Percentiles rank a stretch among this genome's conserved stretches.
Conservation (phyloP, 2,113 vertebrate species). For the Brachyhypopomus occidentalis region DNA sequence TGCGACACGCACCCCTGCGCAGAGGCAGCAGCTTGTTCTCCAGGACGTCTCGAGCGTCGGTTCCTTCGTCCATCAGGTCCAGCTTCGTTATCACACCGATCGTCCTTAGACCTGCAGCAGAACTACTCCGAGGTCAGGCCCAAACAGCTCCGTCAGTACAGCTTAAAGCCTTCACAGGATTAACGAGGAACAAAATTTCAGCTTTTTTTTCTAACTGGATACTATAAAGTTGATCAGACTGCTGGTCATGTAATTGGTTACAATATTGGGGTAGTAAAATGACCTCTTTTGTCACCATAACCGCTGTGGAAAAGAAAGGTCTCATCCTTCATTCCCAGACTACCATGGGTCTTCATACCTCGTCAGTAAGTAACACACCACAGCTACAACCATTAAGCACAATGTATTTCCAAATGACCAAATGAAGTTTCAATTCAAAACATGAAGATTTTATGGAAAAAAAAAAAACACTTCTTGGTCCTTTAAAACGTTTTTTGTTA, state of each 20-base stretch:
- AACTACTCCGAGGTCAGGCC: neutral
- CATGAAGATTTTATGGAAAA: too few relatives aligned
- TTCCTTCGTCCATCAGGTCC: constrained; percentile 95
- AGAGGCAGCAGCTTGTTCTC: constrained; percentile 94
- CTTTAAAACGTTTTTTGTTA: too few relatives aligned
- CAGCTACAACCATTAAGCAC: too few relatives aligned
- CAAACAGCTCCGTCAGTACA: too few relatives aligned
- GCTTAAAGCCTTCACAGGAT: too few relatives aligned
- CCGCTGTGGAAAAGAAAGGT: neutral
- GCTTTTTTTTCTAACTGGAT: too few relatives aligned
- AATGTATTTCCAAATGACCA: too few relatives aligned
- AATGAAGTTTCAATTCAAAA: too few relatives aligned
- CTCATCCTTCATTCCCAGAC: too few relatives aligned
- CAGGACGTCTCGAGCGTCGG: constrained; percentile 86
- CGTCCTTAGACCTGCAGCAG: constrained; percentile 83
- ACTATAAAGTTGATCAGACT: too few relatives aligned
- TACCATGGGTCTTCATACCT: neutral
- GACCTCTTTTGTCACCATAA: neutral
- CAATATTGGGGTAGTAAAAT: neutral
- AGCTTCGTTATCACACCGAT: constrained; percentile 94
- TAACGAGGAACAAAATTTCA: too few relatives aligned
- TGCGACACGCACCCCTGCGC: constrained; percentile 77
- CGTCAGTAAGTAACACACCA: neutral
- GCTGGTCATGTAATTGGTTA: neutral
- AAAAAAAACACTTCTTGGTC: too few relatives aligned